Evolutionary conservation across 2,113 vertebrate species (phyloP).

Genomic region (Pseudopodoces humilis): DNA sequence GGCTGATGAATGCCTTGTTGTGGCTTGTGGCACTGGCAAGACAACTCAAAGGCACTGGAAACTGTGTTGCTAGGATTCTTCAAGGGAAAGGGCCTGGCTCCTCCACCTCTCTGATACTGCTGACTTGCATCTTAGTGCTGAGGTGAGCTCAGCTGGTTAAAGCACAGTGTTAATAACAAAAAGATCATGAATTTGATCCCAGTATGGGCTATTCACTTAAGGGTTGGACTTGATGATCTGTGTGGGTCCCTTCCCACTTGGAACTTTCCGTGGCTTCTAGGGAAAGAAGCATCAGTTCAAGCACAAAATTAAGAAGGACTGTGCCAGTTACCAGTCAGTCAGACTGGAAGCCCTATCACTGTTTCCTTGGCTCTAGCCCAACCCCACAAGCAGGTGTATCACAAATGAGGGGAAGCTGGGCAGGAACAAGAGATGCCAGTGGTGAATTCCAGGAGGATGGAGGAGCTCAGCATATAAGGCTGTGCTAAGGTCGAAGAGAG

Average conservation of each 20-base stretch:
- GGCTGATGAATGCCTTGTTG: not conserved
- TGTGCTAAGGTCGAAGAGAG: conserved; percentile 22
- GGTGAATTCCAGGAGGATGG: conserved; percentile 34
- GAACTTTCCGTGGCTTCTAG: not conserved
- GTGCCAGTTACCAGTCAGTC: not conserved
- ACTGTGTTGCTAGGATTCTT: not conserved
- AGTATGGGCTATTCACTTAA: not conserved
- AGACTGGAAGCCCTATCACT: not conserved
- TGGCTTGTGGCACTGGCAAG: conserved; percentile 16
- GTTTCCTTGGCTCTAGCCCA: not conserved
- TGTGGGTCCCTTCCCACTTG: not conserved
- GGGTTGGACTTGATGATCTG: not conserved
- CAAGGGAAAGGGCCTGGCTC: not conserved
- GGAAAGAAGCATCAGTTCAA: not conserved
- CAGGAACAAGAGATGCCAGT: not conserved
- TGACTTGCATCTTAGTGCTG: not conserved
- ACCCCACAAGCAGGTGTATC: not conserved
- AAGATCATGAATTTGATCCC: not conserved
- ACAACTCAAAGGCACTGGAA: not conserved
- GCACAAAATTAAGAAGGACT: not conserved
- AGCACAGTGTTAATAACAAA: not conserved
- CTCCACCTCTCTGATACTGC: not conserved
- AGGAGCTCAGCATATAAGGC: not conserved
- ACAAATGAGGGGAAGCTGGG: not conserved
- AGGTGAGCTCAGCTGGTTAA: not conserved